Conservation (phyloP, 2,888 invertebrate genomes). For the Amaurobius ferox region DNA sequence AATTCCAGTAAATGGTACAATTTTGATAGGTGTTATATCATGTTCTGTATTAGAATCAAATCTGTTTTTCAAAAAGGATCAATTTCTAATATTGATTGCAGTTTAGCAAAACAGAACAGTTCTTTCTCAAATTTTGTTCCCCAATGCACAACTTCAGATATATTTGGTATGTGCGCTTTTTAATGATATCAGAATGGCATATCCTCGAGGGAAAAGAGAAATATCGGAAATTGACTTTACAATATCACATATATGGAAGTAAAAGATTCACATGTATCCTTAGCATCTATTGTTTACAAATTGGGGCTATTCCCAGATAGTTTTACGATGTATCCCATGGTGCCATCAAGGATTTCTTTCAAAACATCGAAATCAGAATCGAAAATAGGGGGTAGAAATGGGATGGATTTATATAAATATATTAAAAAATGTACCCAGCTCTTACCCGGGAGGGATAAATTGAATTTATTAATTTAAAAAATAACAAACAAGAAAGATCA, state of each 20-base stretch:
- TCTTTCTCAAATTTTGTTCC: neutral
- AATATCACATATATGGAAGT: too few relatives aligned
- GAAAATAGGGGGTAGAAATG: too few relatives aligned
- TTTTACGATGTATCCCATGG: neutral
- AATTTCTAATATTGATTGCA: neutral
- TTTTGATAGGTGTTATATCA: too few relatives aligned
- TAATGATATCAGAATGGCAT: neutral
- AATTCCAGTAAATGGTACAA: too few relatives aligned
- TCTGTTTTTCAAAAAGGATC: neutral
- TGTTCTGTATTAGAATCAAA: too few relatives aligned
- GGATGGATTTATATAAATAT: too few relatives aligned
- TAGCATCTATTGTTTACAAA: neutral
- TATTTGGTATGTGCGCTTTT: neutral
- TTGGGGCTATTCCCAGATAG: neutral
- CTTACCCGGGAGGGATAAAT: too few relatives aligned
- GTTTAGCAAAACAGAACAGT: neutral
- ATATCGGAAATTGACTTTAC: neutral
- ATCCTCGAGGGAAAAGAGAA: neutral
- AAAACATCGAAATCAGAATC: too few relatives aligned
- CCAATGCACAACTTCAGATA: neutral
- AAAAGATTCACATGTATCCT: too few relatives aligned
- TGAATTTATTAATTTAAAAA: too few relatives aligned
- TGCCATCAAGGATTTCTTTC: neutral
- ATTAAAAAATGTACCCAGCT: too few relatives aligned
- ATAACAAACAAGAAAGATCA: too few relatives aligned